These are phyloP conservation scores for Paramuricea clavata DNA, from an alignment of 92 coral and sea anemone species.

Conservation along the genomic window DNA sequence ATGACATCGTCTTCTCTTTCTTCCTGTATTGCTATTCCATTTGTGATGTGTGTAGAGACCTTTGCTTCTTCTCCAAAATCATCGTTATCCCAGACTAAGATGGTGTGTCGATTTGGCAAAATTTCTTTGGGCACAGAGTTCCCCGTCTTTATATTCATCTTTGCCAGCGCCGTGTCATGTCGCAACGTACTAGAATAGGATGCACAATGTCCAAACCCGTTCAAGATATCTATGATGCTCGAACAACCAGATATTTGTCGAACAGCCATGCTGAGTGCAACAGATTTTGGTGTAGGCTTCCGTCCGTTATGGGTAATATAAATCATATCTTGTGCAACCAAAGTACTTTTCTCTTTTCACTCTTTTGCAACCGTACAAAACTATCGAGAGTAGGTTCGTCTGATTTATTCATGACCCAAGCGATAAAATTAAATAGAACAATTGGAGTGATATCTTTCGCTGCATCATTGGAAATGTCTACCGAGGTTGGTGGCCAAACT, in stretches of 20 bases:
- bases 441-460: constrained; percentile 31
- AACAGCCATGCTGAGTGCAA: constrained; percentile 35
- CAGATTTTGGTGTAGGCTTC: constrained; percentile 24
- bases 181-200: constrained; percentile 28
- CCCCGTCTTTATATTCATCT: constrained; percentile 20
- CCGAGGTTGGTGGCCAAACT: constrained; percentile 31
- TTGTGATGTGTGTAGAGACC: constrained; percentile 27
- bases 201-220: constrained; percentile 36
- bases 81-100: constrained; percentile 34
- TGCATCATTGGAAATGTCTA: constrained; percentile 15
- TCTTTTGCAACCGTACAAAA: not conserved
- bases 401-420: constrained; percentile 36
- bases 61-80: constrained; percentile 36
- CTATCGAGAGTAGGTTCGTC: constrained; percentile 1
- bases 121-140: constrained; percentile 35
- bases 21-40: constrained; percentile 30
- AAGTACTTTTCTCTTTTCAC: constrained; percentile 7
- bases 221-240: constrained; percentile 27
- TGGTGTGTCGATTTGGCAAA: constrained; percentile 29
- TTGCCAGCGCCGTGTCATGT: constrained; percentile 32
- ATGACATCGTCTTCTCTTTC: constrained; percentile 30
- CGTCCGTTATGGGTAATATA: constrained; percentile 17
- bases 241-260: constrained; percentile 40
- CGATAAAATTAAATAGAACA: constrained; percentile 27
- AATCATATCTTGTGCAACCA: constrained; percentile 16